Conservation (phyloP, 2,888 invertebrate species). For the Aelia acuminata region DNA sequence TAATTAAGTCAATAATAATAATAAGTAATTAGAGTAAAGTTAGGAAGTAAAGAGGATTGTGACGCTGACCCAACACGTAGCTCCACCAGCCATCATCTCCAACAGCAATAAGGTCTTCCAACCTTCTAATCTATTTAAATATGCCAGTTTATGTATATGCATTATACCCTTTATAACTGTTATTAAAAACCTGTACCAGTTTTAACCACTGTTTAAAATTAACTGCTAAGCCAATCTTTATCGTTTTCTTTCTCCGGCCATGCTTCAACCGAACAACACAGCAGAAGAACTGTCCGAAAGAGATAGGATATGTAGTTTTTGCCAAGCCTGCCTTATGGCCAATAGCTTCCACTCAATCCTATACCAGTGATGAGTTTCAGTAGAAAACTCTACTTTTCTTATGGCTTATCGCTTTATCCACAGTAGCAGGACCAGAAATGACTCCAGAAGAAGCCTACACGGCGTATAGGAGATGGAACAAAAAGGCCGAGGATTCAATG, state of each 20-base stretch:
- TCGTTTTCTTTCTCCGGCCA: neutral
- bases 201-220: neutral
- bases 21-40: too few relatives aligned
- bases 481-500: conserved; percentile 7
- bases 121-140: too few relatives aligned
- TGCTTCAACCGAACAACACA: neutral
- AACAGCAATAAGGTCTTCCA: too few relatives aligned
- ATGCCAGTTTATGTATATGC: too few relatives aligned
- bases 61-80: too few relatives aligned
- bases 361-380: neutral
- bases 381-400: neutral
- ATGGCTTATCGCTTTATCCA: neutral
- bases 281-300: neutral
- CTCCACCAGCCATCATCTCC: too few relatives aligned
- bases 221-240: neutral
- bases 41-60: too few relatives aligned
- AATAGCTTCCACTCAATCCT: neutral
- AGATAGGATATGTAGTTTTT: neutral
- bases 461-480: neutral
- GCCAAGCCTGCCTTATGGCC: neutral
- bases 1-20: too few relatives aligned
- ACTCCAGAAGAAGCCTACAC: too few relatives aligned
- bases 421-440: neutral
- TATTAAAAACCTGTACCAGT: neutral
- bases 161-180: neutral